Evolutionary conservation across 2,888 invertebrate genomes (phyloP), one percentile per base, ranked within the genome.

Genomic region (Xestia rhomboidea): DNA sequence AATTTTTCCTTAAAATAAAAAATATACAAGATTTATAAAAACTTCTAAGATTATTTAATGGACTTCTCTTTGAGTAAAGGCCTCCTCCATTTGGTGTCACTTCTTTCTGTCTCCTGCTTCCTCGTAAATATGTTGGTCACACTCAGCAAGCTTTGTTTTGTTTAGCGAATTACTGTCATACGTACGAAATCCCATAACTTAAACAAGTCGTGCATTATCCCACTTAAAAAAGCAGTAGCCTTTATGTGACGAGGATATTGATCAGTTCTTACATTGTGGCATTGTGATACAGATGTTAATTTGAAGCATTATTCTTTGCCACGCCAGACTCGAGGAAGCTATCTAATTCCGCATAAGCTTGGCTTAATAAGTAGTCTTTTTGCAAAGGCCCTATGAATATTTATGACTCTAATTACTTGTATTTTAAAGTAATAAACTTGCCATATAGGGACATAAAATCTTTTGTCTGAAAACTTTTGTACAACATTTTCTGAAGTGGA

Each of bases 341-440:
- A 64, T 73, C 54, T 44, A 11, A 68, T 85, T 77, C 73, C 74
- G 73, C 68, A 72, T 71, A 54, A 2, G 38, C 15, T 30, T 0
- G 51, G 63, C 54, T 15, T 8, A 15, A 10, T 73, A 49, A 15
- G 46, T 34, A 57, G 41, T 46, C 18, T 60, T 80, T 84, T 74
- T 68, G 38, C 80, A 63, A 21, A 15, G 11, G 15, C 24, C 60
- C 34, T 54, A 64, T 73, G 63, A 85, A 83, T 83, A 77, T 73
- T 71, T 49, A 85, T 81, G 13, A n/a, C 27, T 46, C 27, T 46
- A 69, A 70, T 82, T 41, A 81, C 15, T 71, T 44, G 24, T 57
- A 70, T 68, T n/a, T n/a, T 18, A 54, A 63, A 69, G 68, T 63
- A 70, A 72, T 72, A 80, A 73, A 70, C 24, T 57, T 64, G 51